Percentiles rank a stretch among this genome's conserved stretches.
These are phyloP conservation scores for Perccottus glenii DNA, from an alignment of 2,113 vertebrate genomes.

Conservation along the genomic window DNA sequence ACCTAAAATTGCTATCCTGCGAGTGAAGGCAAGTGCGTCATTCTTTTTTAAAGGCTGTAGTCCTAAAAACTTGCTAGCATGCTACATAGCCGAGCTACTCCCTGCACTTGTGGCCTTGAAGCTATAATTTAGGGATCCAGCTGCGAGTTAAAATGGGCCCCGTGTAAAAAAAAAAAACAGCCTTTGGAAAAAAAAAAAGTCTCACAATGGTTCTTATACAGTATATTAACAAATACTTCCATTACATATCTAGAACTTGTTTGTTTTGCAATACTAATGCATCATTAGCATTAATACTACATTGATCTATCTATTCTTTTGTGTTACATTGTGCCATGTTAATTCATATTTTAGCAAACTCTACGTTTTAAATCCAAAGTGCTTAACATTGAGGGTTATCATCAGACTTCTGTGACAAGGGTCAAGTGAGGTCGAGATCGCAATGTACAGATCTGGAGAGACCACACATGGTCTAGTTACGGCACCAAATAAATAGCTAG, in stretches of 20 bases:
- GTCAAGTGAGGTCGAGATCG: conserved; percentile 20
- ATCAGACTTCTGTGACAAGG: not conserved
- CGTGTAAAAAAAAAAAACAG: conserved; percentile 53
- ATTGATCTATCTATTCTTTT: too few species aligned
- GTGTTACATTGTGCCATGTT: too few species aligned
- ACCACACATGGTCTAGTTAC: conserved; percentile 30
- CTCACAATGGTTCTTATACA: conserved; percentile 25
- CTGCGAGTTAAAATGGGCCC: conserved; percentile 66
- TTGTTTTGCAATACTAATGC: conserved; percentile 4
- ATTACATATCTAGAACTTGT: not conserved
- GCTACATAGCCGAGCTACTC: conserved; percentile 58
- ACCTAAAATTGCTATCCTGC: conserved; percentile 37
- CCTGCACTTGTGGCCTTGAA: conserved; percentile 67
- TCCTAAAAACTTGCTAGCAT: conserved; percentile 41
- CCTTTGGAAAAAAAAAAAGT: conserved; percentile 39
- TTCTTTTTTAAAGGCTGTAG: conserved; percentile 48
- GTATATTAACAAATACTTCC: conserved; percentile 13
- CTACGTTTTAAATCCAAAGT: not conserved
- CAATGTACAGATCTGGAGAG: conserved; percentile 1
- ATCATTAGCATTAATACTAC: not conserved
- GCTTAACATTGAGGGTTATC: not conserved
- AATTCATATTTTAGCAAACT: too few species aligned
- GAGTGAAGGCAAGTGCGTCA: conserved; percentile 57
- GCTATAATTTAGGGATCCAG: conserved; percentile 74
- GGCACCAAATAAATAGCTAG: conserved; percentile 29